A percentile compares a stretch with the other conserved stretches of the same genome.
Conservation (phyloP, 2,797 vertebrate genomes). For the Ceryle rudis region DNA sequence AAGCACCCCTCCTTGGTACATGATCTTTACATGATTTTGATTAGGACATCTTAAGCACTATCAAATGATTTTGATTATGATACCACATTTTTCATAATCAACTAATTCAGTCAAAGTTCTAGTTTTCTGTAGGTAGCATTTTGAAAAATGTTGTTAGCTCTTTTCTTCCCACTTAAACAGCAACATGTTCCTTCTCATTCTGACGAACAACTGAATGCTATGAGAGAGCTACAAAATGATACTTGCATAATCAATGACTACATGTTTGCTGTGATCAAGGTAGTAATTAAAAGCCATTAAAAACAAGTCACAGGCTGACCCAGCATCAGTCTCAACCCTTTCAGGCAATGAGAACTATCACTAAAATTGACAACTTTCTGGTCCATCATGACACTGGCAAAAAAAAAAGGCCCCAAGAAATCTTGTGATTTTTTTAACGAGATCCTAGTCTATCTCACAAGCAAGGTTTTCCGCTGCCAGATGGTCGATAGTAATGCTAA, state of each 20-base stretch:
- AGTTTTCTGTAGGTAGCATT: not conserved
- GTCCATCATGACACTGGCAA: conserved; percentile 38
- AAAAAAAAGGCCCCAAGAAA: conserved; percentile 59
- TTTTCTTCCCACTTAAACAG: not conserved
- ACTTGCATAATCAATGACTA: not conserved
- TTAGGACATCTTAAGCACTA: not conserved
- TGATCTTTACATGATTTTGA: not conserved
- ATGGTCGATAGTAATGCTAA: conserved; percentile 81
- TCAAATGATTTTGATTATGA: not conserved
- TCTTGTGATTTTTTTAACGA: conserved; percentile 41
- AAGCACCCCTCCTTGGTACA: not conserved
- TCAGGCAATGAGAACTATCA: conserved; percentile 29
- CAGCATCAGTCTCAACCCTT: conserved; percentile 11
- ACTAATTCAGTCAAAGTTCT: not conserved
- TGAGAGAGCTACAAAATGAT: not conserved
- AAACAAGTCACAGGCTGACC: conserved; percentile 38
- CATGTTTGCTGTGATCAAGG: not conserved
- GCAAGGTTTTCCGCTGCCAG: conserved; percentile 73
- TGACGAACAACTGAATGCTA: not conserved
- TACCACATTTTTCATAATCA: not conserved
- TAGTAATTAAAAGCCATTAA: conserved; percentile 38
- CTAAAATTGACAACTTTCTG: conserved; percentile 59
- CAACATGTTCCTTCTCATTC: not conserved
- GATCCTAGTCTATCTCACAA: conserved; percentile 46
- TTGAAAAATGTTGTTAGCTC: not conserved